Evolutionary conservation across 1,140 invertebrate genomes (phyloP).

Genomic region (Pantala flavescens): DNA sequence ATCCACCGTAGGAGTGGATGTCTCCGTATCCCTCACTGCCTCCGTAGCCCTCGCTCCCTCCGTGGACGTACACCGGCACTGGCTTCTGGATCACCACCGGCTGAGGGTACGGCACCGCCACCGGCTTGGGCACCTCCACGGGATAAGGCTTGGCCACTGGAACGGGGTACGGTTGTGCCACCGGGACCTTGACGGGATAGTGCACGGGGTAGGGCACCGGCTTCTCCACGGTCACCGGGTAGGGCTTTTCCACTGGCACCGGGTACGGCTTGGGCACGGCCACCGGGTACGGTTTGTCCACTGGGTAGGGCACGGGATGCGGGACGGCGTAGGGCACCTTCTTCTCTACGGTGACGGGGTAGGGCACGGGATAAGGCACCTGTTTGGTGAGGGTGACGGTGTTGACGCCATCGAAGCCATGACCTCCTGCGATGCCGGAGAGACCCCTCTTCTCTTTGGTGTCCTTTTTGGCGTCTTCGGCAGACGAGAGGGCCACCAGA

Average conservation of each 20-base stretch:
- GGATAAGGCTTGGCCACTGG: not conserved
- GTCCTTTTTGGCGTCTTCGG: too few relatives aligned
- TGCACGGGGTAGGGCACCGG: slow-evolving; percentile 13
- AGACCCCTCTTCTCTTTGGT: too few relatives aligned
- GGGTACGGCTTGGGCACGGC: not conserved
- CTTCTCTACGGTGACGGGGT: slow-evolving; percentile 6
- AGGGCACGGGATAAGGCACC: slow-evolving; percentile 5
- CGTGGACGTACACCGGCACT: slow-evolving; percentile 12
- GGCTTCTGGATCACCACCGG: slow-evolving; percentile 6
- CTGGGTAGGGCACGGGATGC: slow-evolving; percentile 7
- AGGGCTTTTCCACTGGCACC: not conserved
- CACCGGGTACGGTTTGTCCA: not conserved
- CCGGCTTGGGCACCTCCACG: slow-evolving; percentile 13
- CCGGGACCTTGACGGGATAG: not conserved
- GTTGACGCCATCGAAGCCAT: not conserved
- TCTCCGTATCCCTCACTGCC: not conserved
- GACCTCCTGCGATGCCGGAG: not conserved
- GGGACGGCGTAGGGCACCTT: slow-evolving; percentile 13
- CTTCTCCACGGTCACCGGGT: slow-evolving; percentile 15
- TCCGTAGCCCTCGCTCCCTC: not conserved
- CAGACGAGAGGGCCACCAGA: too few relatives aligned
- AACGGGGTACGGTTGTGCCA: slow-evolving; percentile 10
- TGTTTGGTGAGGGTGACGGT: slow-evolving; percentile 13
- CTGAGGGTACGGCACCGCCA: not conserved
- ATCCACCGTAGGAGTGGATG: not conserved